Base-by-base conservation (phyloP, 2,888 invertebrate species). In the Chirona hameri region DNA sequence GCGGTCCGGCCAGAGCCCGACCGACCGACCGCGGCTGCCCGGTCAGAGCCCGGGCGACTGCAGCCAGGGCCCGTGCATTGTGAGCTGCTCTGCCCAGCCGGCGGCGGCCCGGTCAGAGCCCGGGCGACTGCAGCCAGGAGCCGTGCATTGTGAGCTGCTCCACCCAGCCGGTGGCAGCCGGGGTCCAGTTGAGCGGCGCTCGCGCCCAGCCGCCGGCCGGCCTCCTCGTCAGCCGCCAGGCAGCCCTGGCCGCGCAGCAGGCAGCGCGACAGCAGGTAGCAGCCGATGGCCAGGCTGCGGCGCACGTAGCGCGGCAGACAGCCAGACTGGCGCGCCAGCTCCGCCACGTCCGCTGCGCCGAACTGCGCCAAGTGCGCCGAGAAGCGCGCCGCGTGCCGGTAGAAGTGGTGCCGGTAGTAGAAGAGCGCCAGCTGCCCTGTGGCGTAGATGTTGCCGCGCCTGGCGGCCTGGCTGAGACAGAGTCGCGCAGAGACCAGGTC, bases 211-310 rank as follows among this genome's bases (percentile, higher is more conserved):
- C 15, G 31, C 21, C 9, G 76, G 0, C 21, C 76, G 21, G 5
- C 14, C 21, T 18, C 39, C 12, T 12, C 39, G 76, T 76, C 76
- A 9, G 39, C 39, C 39, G 31, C 21, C 31, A 76, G 76, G 10
- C 69, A n/a, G 76, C 76, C 76, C 39, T 39, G 39, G 18, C 76
- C 76, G 21, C 18, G 76, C 76, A 21, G 76, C 76, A 21, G 39
- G 39, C 76, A 76, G 76, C 76, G 76, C 76, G 76, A n/a, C 76
- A 76, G 76, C 39, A 76, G 31, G 76, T 15, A 76, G 39, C 76
- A 76, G 39, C 76, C 76, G 76, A 18, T 76, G 39, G 76, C 76
- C 21, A 76, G 31, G 76, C 76, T 39, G 76, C 76, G 76, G 76
- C 76, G 76, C 39, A 76, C 39, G 76, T 76, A 39, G 39, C 76